A percentile compares a stretch with the other conserved stretches of the same genome.
These are phyloP conservation scores for Salvelinus namaycush DNA, from an alignment of 2,113 vertebrate species.

Conservation along the genomic window DNA sequence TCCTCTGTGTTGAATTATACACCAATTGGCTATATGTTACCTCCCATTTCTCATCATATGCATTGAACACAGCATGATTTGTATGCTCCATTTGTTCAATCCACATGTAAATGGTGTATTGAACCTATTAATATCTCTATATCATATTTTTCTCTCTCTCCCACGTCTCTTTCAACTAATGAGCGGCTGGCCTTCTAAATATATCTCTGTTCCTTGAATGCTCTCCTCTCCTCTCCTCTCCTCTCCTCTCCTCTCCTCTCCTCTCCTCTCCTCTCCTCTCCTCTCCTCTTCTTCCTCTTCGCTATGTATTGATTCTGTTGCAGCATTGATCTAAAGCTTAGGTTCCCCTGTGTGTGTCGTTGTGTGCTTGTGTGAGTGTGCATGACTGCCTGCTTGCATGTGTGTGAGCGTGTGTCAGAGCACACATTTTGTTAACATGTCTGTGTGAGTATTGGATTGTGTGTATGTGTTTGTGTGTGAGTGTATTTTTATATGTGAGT, in stretches of 20 bases:
- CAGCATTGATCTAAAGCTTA: background rate
- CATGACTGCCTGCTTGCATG: background rate
- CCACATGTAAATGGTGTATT: background rate
- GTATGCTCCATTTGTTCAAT: background rate
- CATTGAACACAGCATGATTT: background rate
- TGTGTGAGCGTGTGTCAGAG: background rate
- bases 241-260: too few relatives aligned
- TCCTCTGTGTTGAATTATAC: too few relatives aligned
- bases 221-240: too few relatives aligned
- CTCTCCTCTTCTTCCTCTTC: too few relatives aligned
- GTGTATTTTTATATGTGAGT: background rate
- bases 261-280: too few relatives aligned
- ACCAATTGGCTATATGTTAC: too few relatives aligned
- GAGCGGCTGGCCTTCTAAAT: background rate
- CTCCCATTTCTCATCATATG: background rate
- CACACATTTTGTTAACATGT: background rate
- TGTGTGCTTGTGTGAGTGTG: background rate
- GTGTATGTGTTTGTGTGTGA: background rate
- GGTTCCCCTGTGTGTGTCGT: background rate
- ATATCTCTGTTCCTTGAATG: background rate
- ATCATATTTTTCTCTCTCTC: background rate
- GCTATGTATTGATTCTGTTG: background rate
- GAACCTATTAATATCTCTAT: background rate
- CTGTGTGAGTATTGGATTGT: too few relatives aligned
- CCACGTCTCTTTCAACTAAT: background rate